A percentile compares a stretch with the other conserved stretches of the same genome.
Evolutionary conservation across 2,888 invertebrate genomes (phyloP).

Genomic region (Lochmaea capreae): DNA sequence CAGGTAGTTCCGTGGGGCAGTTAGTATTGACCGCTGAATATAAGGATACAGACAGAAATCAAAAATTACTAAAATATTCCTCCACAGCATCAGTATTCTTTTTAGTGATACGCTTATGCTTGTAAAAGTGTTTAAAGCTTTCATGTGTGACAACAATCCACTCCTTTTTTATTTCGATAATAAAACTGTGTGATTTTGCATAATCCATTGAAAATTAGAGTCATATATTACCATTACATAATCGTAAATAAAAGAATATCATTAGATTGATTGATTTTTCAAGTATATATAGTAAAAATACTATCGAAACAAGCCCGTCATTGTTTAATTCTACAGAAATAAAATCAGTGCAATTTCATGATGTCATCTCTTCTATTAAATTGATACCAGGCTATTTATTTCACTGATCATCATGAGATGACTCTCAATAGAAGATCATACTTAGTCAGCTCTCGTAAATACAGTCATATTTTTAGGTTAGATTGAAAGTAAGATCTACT

Average conservation of each 20-base stretch:
- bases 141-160: constrained; percentile 38
- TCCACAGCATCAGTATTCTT: not conserved
- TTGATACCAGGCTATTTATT: not conserved
- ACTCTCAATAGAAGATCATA: no score
- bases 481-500: no score
- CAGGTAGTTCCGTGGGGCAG: no score
- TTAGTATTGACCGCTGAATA: no score
- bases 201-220: constrained; percentile 41
- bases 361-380: not conserved
- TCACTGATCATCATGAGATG: not conserved
- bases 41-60: no score
- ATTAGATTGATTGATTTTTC: constrained; percentile 27
- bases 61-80: no score
- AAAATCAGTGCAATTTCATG: constrained; percentile 19
- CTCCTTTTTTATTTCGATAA: constrained; percentile 43
- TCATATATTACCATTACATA: constrained; percentile 36
- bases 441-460: no score
- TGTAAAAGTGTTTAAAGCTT: constrained; percentile 27
- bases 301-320: constrained; percentile 21
- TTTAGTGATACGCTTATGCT: constrained; percentile 18
- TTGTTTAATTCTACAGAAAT: constrained; percentile 11
- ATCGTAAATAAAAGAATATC: constrained; percentile 17
- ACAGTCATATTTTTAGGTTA: no score
- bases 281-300: constrained; percentile 33
- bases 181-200: constrained; percentile 41